Evolutionary conservation across 1,140 invertebrate species (phyloP).

Genomic region (Drosophila truncata): DNA sequence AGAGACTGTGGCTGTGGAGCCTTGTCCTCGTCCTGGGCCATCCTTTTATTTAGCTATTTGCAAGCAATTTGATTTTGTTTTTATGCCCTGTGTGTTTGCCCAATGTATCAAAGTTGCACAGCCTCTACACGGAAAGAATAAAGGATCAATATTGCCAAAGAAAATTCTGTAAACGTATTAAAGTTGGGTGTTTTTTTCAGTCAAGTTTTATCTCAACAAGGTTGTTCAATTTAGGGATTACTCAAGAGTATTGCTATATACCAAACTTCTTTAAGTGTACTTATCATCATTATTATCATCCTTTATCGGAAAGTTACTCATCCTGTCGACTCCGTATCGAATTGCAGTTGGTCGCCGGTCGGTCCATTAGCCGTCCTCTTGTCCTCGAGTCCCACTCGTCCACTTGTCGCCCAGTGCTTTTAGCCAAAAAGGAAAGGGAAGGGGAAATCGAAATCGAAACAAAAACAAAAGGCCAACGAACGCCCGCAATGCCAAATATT

Average conservation of each 20-base stretch:
- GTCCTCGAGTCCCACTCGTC: constrained; percentile 35
- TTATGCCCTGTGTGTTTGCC: constrained; percentile 54
- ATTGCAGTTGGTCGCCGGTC: constrained; percentile 71
- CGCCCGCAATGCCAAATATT: constrained; percentile 69
- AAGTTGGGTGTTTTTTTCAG: neutral
- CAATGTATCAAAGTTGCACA: constrained; percentile 60
- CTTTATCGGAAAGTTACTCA: constrained; percentile 18
- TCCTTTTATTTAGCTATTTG: constrained; percentile 77
- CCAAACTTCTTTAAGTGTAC: neutral
- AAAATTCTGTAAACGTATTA: no score
- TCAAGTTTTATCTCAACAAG: no score
- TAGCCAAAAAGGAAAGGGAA: constrained; percentile 39
- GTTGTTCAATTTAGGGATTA: neutral
- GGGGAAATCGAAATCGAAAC: constrained; percentile 20
- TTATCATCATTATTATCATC: neutral
- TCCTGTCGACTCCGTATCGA: constrained; percentile 47
- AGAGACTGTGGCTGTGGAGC: neutral
- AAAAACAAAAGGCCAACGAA: constrained; percentile 39
- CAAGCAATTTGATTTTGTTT: constrained; percentile 79
- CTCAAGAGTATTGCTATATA: neutral
- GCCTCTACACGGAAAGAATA: constrained; percentile 21
- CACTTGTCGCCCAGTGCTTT: constrained; percentile 71
- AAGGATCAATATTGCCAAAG: constrained; percentile 13
- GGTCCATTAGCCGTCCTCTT: constrained; percentile 78
- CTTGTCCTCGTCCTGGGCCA: constrained; percentile 29